Evolutionary conservation across 2,888 invertebrate species (phyloP).

Genomic region (Callimorpha dominula): DNA sequence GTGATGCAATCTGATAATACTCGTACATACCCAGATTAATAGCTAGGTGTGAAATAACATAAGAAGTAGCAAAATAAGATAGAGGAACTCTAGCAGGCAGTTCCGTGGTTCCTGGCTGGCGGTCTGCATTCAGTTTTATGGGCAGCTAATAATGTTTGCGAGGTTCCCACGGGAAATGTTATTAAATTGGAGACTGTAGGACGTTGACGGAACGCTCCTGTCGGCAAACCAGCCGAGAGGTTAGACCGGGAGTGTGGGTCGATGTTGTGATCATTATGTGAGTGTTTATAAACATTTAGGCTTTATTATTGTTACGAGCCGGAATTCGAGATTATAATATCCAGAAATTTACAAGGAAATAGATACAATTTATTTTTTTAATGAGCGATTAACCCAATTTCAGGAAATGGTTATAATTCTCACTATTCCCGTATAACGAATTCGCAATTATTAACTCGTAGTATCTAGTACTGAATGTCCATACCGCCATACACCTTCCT

Average conservation of each 20-base stretch:
- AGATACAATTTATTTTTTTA: no score
- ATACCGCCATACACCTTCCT: no score
- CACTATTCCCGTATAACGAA: no score
- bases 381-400: no score
- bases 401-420: no score
- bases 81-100: slow-evolving; percentile 23
- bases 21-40: no score
- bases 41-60: not conserved
- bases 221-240: slow-evolving; percentile 36
- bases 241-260: slow-evolving; percentile 33
- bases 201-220: slow-evolving; percentile 66
- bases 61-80: slow-evolving; percentile 37
- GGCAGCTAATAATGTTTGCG: slow-evolving; percentile 68
- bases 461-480: no score
- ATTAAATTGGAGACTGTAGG: slow-evolving; percentile 64
- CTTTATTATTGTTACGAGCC: not conserved
- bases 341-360: no score
- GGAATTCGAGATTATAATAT: no score
- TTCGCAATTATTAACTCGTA: no score
- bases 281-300: not conserved
- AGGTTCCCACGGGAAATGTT: slow-evolving; percentile 60
- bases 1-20: no score
- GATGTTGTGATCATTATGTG: not conserved
- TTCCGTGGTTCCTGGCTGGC: slow-evolving; percentile 27
- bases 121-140: slow-evolving; percentile 57